Evolutionary conservation across 2,888 invertebrate genomes (phyloP).

Genomic region (Actias luna): DNA sequence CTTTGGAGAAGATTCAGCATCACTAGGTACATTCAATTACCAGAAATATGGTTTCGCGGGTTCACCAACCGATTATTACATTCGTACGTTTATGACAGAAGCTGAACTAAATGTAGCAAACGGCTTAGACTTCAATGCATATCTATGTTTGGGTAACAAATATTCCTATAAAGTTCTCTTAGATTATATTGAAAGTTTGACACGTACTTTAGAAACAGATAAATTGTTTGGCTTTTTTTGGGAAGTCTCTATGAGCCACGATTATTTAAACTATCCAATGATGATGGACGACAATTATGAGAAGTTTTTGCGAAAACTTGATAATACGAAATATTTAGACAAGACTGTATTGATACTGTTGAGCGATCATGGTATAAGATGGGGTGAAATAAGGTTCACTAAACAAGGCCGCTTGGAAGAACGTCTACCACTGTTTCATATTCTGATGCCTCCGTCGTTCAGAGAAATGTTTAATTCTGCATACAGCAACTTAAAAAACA

Average conservation of each 20-base stretch:
- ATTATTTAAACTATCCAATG: conserved; percentile 89
- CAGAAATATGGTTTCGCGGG: conserved; percentile 87
- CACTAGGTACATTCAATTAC: conserved; percentile 91
- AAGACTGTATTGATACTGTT: conserved; percentile 87
- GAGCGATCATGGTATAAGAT: conserved; percentile 95
- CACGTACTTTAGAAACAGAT: conserved; percentile 78
- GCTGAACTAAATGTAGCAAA: conserved; percentile 86
- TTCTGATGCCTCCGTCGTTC: conserved; percentile 89
- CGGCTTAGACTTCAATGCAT: conserved; percentile 83
- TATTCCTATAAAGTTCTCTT: conserved; percentile 87
- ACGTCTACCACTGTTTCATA: conserved; percentile 90
- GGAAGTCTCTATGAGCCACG: conserved; percentile 92
- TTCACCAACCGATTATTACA: conserved; percentile 93
- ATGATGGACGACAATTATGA: conserved; percentile 86
- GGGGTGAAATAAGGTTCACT: conserved; percentile 91
- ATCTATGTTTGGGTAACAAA: conserved; percentile 86
- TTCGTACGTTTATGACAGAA: conserved; percentile 87
- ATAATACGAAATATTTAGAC: conserved; percentile 79
- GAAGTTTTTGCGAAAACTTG: conserved; percentile 80
- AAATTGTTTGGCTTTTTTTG: conserved; percentile 92
- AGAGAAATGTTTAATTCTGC: conserved; percentile 82
- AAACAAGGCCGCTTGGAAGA: conserved; percentile 94
- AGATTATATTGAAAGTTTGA: conserved; percentile 86
- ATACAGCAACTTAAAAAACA: conserved; percentile 83
- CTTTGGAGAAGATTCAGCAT: conserved; percentile 91